These are phyloP conservation scores for Dromius quadrimaculatus DNA, from an alignment of 2,888 invertebrate species.

Conservation along the genomic window DNA sequence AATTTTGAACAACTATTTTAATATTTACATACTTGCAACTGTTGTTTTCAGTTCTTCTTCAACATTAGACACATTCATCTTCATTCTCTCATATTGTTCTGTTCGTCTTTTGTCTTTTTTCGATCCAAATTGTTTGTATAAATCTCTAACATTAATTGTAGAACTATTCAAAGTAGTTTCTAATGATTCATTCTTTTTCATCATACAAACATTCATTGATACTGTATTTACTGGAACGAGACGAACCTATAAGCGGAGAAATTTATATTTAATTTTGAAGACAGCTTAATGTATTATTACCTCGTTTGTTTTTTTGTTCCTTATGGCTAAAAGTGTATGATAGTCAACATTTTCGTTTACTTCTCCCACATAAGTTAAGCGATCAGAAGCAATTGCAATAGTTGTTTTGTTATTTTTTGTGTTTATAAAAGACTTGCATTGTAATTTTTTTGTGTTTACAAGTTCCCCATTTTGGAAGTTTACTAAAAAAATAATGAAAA, in stretches of 20 bases:
- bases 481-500: constrained; percentile 55
- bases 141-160: constrained; percentile 60
- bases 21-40: constrained; percentile 64
- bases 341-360: constrained; percentile 57
- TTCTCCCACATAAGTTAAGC: constrained; percentile 59
- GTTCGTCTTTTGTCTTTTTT: constrained; percentile 72
- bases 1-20: too few relatives aligned
- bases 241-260: constrained; percentile 54
- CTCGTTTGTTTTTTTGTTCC: constrained; percentile 60
- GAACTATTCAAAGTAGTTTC: constrained; percentile 49
- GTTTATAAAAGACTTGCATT: constrained; percentile 57
- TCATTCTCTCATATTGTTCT: constrained; percentile 73
- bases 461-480: constrained; percentile 60
- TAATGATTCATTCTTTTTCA: constrained; percentile 50
- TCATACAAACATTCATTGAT: constrained; percentile 55
- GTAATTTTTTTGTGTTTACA: constrained; percentile 56
- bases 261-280: too few relatives aligned
- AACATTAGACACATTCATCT: constrained; percentile 71
- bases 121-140: constrained; percentile 76
- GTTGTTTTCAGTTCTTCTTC: constrained; percentile 72
- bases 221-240: constrained; percentile 57
- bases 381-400: constrained; percentile 58
- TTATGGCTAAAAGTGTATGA: constrained; percentile 60
- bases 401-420: constrained; percentile 53
- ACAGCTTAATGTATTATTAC: too few relatives aligned